phyloP scores from a whole-genome alignment of 1,140 invertebrate species.

The Campoletis sonorensis region DNA sequence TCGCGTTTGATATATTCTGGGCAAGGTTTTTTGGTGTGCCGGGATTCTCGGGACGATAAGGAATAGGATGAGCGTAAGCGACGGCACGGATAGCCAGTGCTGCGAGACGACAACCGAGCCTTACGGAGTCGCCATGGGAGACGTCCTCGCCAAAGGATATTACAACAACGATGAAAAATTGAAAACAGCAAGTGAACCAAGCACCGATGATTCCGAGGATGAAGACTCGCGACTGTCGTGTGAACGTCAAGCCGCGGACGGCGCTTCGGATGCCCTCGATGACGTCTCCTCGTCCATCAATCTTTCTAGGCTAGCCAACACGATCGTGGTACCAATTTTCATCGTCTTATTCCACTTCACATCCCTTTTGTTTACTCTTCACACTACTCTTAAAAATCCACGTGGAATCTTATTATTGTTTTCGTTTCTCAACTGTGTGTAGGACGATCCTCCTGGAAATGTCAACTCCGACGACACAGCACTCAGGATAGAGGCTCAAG shows the following conservation, averaged over 20 bases:
- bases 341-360: neutral
- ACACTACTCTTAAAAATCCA: neutral
- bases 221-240: slow-evolving; percentile 11
- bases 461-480: neutral
- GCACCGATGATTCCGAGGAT: slow-evolving; percentile 31
- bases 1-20: slow-evolving; percentile 49
- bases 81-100: slow-evolving; percentile 59
- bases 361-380: too few relatives aligned
- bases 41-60: slow-evolving; percentile 14
- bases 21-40: slow-evolving; percentile 8
- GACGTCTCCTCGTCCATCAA: slow-evolving; percentile 45
- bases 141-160: slow-evolving; percentile 67
- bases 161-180: slow-evolving; percentile 52
- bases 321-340: slow-evolving; percentile 12
- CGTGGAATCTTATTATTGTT: too few relatives aligned
- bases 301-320: slow-evolving; percentile 2
- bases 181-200: neutral
- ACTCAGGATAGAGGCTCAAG: slow-evolving; percentile 25
- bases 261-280: slow-evolving; percentile 42
- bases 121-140: slow-evolving; percentile 63
- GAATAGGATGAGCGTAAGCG: slow-evolving; percentile 61
- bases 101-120: slow-evolving; percentile 51
- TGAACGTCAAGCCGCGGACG: slow-evolving; percentile 48
- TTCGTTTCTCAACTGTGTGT: neutral
- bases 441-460: slow-evolving; percentile 18